Evolutionary conservation across 1,140 invertebrate genomes (phyloP).

Genomic region (Heliothis virescens): DNA sequence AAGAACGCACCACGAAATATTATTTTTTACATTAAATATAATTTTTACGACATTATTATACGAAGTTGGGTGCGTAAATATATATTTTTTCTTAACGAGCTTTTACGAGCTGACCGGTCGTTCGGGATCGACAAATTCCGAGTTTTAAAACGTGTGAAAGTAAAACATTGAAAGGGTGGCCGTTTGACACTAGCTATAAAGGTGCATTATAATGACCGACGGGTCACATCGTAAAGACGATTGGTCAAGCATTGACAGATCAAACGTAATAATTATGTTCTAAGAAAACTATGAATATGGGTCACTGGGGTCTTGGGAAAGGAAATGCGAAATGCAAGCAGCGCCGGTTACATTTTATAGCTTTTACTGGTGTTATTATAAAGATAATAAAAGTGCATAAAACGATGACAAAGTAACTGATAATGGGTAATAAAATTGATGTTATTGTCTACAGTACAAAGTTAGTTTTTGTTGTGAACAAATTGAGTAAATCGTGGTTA

Average conservation of each 20-base stretch:
- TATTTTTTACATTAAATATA: conserved; percentile 73
- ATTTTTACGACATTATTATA: conserved; percentile 83
- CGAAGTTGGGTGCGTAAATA: conserved; percentile 60
- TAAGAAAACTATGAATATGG: conserved; percentile 76
- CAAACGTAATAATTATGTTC: conserved; percentile 70
- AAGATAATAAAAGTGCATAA: conserved; percentile 12
- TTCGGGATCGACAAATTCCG: conserved; percentile 73
- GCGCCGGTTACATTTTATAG: conserved; percentile 51
- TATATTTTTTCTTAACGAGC: conserved; percentile 65
- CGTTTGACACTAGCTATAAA: conserved; percentile 70
- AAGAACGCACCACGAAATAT: conserved; percentile 27
- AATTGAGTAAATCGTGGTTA: conserved; percentile 13
- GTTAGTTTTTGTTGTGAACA: conserved; percentile 20
- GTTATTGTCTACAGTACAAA: background rate
- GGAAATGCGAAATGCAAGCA: conserved; percentile 65
- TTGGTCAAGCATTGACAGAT: conserved; percentile 81
- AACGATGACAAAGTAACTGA: background rate
- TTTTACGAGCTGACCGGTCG: conserved; percentile 76
- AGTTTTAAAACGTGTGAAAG: conserved; percentile 84
- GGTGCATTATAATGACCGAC: conserved; percentile 66
- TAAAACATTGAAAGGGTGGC: conserved; percentile 75
- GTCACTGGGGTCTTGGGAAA: conserved; percentile 82
- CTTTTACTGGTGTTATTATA: background rate
- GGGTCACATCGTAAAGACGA: conserved; percentile 75
- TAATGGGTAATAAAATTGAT: conserved; percentile 13